These are phyloP conservation scores for Caracal caracal DNA, from an alignment of 2,113 vertebrate genomes.

Conservation along the genomic window DNA sequence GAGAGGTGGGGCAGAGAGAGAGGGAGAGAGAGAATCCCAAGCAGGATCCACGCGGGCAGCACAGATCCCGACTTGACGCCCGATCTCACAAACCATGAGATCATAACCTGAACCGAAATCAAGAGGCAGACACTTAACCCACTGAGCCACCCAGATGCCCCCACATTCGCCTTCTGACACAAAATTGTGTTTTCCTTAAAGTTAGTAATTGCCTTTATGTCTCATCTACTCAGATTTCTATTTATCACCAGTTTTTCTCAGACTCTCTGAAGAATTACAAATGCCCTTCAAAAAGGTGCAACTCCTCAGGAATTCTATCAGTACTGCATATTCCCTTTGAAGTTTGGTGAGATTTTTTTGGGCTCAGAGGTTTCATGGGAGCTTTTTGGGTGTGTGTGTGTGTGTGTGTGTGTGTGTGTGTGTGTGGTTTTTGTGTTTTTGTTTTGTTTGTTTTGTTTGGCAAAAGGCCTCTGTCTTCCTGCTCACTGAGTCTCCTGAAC, in stretches of 20 bases:
- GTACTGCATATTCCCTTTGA: not conserved
- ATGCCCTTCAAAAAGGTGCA: not conserved
- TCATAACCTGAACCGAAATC: no score
- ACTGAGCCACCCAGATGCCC: no score
- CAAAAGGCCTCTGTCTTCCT: not conserved
- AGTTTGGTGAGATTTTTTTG: not conserved
- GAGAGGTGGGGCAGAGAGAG: no score
- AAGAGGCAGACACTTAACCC: no score
- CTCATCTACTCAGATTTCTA: conserved; percentile 27
- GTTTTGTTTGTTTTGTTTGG: not conserved
- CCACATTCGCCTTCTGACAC: not conserved
- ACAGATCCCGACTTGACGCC: no score
- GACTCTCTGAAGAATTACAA: not conserved
- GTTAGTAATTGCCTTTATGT: conserved; percentile 12
- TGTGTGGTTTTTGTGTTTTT: no score
- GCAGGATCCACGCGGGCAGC: no score
- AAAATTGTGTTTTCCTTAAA: not conserved
- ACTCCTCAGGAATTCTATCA: not conserved
- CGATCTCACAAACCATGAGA: no score
- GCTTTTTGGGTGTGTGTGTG: no score
- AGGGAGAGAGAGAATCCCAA: no score
- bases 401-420: no score
- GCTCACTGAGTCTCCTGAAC: not conserved
- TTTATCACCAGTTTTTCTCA: not conserved
- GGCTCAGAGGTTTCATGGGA: not conserved